Conservation (phyloP, 1,140 invertebrate genomes). For the Bombus huntii region DNA sequence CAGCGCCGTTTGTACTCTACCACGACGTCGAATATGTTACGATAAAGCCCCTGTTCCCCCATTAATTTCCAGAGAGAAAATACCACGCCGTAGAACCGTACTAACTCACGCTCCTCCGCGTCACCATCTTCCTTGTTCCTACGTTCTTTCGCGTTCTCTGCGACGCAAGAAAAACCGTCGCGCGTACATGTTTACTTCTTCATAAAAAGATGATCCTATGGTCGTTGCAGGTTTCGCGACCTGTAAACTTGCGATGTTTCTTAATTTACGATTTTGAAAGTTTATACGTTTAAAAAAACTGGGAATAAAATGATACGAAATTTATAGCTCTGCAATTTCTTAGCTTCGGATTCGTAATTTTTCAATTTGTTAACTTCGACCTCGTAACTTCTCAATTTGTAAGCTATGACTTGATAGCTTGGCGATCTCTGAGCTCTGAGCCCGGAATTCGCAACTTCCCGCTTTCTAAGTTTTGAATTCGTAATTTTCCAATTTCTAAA, state of each 20-base stretch:
- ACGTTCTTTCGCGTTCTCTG: neutral
- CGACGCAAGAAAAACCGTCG: neutral
- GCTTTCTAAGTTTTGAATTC: no score
- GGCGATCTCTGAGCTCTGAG: no score
- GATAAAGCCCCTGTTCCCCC: slow-evolving; percentile 49
- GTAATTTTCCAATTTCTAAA: no score
- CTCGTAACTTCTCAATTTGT: no score
- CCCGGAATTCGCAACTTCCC: no score
- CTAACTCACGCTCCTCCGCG: slow-evolving; percentile 11
- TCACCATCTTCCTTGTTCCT: neutral
- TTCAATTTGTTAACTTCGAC: no score
- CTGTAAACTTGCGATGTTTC: neutral
- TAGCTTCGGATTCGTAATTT: neutral
- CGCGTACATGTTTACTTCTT: neutral
- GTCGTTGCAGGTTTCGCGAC: neutral
- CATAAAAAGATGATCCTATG: neutral
- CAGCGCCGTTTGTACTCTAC: slow-evolving; percentile 56
- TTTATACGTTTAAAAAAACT: neutral
- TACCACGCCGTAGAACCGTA: neutral
- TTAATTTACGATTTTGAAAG: neutral
- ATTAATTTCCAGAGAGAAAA: slow-evolving; percentile 57
- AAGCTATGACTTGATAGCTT: no score
- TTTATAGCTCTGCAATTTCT: neutral
- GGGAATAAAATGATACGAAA: neutral
- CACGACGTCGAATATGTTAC: slow-evolving; percentile 60